phyloP scores from a whole-genome alignment of 2,888 invertebrate species.

The Pammene aurita region DNA sequence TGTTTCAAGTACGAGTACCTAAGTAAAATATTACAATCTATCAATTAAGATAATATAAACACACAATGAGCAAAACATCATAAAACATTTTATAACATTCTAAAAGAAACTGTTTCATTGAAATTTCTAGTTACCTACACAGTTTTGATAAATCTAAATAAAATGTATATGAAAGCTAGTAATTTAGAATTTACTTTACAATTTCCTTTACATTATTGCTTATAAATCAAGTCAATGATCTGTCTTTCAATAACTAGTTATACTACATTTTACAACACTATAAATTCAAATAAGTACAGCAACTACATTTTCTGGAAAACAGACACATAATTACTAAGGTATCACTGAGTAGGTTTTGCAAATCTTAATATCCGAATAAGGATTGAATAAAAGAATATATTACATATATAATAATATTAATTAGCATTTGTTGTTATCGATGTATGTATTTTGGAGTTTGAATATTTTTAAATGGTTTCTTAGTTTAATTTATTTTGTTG shows the following conservation, averaged over 20 bases:
- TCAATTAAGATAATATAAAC: no score
- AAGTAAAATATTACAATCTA: no score
- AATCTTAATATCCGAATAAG: neutral
- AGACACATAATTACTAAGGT: neutral
- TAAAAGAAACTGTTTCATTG: no score
- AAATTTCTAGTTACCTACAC: neutral
- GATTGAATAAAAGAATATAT: no score
- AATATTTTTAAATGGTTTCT: no score
- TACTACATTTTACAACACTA: slow-evolving; percentile 20
- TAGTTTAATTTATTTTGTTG: no score
- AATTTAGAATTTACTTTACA: slow-evolving; percentile 9
- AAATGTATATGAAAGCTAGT: neutral
- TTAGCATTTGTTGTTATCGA: no score
- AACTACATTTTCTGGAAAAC: slow-evolving; percentile 16
- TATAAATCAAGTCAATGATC: slow-evolving; percentile 25
- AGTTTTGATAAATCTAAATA: neutral
- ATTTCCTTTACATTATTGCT: slow-evolving; percentile 30
- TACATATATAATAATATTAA: no score
- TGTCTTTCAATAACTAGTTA: slow-evolving; percentile 23
- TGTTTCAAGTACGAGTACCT: no score
- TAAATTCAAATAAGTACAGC: neutral
- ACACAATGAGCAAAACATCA: no score
- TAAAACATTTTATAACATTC: no score
- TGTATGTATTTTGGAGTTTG: no score
- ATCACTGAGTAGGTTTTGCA: neutral